Conservation (phyloP, 2,113 vertebrate species). For the Silurus meridionalis region DNA sequence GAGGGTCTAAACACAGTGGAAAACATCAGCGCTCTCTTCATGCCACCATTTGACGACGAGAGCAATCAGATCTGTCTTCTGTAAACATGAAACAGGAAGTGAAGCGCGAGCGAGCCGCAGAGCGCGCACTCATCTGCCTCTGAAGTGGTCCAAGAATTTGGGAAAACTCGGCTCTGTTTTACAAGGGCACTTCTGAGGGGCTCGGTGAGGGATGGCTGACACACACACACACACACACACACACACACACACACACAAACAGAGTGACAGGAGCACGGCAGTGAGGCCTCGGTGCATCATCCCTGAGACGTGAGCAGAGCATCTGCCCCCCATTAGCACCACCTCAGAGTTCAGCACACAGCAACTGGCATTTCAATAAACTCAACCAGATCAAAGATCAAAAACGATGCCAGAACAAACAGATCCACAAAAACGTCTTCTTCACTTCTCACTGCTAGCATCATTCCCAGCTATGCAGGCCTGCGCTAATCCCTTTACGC, state of each 20-base stretch:
- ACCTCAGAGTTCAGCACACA: not conserved
- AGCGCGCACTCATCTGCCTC: slow-evolving; percentile 14
- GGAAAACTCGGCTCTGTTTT: slow-evolving; percentile 39
- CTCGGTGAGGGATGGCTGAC: slow-evolving; percentile 32
- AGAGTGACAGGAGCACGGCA: slow-evolving; percentile 23
- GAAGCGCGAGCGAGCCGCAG: slow-evolving; percentile 25
- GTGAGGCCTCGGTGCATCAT: slow-evolving; percentile 19
- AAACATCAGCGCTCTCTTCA: not conserved
- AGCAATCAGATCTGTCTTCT: slow-evolving; percentile 39
- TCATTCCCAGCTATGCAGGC: not conserved
- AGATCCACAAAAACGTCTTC: slow-evolving; percentile 25
- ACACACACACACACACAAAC: slow-evolving; percentile 19
- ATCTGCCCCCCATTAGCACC: slow-evolving; percentile 35
- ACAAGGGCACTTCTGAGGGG: slow-evolving; percentile 39
- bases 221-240: slow-evolving; percentile 21
- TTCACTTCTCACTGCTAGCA: slow-evolving; percentile 15
- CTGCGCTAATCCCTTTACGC: slow-evolving; percentile 4
- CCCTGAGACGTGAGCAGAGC: slow-evolving; percentile 24
- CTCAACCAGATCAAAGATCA: slow-evolving; percentile 25
- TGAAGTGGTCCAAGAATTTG: slow-evolving; percentile 38
- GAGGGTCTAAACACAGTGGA: slow-evolving; percentile 23
- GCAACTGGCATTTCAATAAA: slow-evolving; percentile 27
- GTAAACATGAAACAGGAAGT: slow-evolving; percentile 44
- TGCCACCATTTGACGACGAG: slow-evolving; percentile 36
- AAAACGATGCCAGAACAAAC: slow-evolving; percentile 31